Percentiles rank a stretch among this genome's conserved stretches.
phyloP scores from a whole-genome alignment of 2,113 vertebrate genomes.

The Stegostoma tigrinum region DNA sequence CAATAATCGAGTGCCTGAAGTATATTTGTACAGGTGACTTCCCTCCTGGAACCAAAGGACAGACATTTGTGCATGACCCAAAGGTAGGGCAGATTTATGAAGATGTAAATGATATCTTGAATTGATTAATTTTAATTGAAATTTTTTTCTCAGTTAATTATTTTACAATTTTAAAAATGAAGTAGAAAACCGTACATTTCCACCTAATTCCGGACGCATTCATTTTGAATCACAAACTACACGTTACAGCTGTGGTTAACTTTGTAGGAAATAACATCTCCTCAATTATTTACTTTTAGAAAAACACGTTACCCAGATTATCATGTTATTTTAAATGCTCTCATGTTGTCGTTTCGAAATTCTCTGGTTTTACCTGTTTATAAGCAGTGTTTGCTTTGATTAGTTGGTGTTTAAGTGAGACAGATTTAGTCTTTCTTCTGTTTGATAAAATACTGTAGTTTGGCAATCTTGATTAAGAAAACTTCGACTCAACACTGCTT shows the following conservation, averaged over 20 bases:
- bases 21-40: constrained; percentile 89
- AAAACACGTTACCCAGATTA: neutral
- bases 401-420: neutral
- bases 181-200: neutral
- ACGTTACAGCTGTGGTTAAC: neutral
- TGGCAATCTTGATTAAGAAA: neutral
- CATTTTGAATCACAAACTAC: neutral
- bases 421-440: neutral
- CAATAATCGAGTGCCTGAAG: constrained; percentile 95
- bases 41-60: constrained; percentile 91
- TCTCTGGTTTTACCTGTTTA: neutral
- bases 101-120: neutral
- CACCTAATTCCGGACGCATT: neutral
- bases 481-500: neutral
- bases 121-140: neutral
- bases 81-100: constrained; percentile 62
- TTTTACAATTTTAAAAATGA: neutral
- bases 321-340: neutral
- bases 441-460: neutral
- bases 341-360: neutral
- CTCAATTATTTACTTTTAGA: neutral
- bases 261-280: neutral
- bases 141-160: neutral
- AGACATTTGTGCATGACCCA: constrained; percentile 91
- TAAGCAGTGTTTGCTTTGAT: neutral